Evolutionary conservation across 2,113 vertebrate species (phyloP).

Genomic region (Pardalotus punctatus): DNA sequence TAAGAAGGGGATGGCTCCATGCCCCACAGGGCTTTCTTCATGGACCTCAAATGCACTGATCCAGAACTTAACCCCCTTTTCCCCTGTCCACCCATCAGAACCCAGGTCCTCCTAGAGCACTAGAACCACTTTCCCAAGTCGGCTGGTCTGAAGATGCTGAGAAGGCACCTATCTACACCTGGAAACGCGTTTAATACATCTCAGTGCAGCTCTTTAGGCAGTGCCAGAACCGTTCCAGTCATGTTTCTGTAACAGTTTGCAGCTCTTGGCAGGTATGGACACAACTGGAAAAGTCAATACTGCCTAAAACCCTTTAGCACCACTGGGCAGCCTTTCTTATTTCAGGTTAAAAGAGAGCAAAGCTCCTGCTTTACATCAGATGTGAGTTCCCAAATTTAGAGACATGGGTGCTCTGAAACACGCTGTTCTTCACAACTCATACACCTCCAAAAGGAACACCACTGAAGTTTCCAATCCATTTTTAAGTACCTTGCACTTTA

Average conservation of each 20-base stretch:
- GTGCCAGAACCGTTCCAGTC: not conserved
- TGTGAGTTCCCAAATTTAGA: not conserved
- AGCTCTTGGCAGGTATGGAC: not conserved
- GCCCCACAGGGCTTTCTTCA: not conserved
- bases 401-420: not conserved
- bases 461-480: not conserved
- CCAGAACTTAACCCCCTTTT: not conserved
- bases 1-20: not conserved
- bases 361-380: not conserved
- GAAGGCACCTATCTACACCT: not conserved
- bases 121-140: not conserved
- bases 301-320: not conserved
- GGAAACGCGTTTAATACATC: not conserved
- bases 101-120: not conserved
- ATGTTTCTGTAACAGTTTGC: not conserved
- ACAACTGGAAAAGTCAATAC: not conserved
- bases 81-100: not conserved
- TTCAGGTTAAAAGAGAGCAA: not conserved
- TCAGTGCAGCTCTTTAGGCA: not conserved
- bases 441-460: not conserved
- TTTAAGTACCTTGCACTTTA: not conserved
- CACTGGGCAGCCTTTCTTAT: not conserved
- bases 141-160: not conserved
- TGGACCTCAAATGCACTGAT: not conserved
- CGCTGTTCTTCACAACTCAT: not conserved